Evolutionary conservation across 2,113 vertebrate genomes (phyloP).

Genomic region (Scytalopus superciliaris): DNA sequence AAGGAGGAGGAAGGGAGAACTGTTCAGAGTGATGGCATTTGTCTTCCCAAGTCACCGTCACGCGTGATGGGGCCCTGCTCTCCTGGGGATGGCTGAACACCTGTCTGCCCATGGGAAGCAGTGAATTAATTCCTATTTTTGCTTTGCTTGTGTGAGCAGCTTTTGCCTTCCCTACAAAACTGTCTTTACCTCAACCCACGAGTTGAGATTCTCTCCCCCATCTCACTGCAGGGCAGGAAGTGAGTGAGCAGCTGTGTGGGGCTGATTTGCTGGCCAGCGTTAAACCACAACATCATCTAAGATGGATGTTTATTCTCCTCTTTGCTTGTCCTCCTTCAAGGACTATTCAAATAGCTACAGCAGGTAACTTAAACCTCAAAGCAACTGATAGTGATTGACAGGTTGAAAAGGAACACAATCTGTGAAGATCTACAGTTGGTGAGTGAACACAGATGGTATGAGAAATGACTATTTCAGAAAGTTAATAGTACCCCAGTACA

Average conservation of each 20-base stretch:
- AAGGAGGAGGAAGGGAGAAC: neutral
- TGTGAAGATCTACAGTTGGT: neutral
- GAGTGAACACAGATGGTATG: constrained; percentile 29
- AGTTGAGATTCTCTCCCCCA: neutral
- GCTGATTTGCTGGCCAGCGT: neutral
- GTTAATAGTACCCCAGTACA: neutral
- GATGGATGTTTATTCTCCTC: neutral
- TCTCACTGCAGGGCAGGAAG: neutral
- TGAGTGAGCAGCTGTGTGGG: neutral
- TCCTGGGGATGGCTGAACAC: neutral
- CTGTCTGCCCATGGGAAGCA: neutral
- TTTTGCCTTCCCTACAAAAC: neutral
- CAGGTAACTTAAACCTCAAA: constrained; percentile 19
- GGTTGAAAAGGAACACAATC: constrained; percentile 20
- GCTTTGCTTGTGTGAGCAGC: neutral
- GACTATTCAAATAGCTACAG: neutral
- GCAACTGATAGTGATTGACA: neutral
- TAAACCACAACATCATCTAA: neutral
- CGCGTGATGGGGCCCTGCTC: neutral
- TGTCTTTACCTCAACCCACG: neutral
- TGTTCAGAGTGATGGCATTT: neutral
- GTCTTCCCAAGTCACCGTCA: neutral
- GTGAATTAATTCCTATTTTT: neutral
- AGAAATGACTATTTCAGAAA: constrained; percentile 18
- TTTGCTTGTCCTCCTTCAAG: neutral